These are phyloP conservation scores for Sus cebifrons DNA, from an alignment of 2,797 vertebrate genomes.

Conservation along the genomic window DNA sequence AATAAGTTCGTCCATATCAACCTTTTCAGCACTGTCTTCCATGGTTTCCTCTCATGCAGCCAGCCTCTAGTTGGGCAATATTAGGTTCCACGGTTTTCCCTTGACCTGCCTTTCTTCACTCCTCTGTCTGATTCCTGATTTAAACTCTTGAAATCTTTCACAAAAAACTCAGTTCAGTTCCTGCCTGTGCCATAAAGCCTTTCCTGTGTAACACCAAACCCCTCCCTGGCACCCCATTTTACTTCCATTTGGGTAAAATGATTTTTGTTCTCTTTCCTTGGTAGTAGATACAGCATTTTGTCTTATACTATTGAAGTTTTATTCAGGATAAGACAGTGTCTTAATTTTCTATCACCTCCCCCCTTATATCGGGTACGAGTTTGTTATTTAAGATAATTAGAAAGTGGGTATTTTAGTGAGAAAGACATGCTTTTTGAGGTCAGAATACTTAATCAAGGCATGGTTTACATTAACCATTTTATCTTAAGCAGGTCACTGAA, in stretches of 20 bases:
- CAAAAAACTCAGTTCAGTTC: not conserved
- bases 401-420: not conserved
- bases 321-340: not conserved
- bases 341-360: not conserved
- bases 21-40: not conserved
- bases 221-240: not conserved
- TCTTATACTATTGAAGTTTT: not conserved
- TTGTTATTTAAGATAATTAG: not conserved
- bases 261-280: constrained; percentile 22
- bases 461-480: not conserved
- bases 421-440: not conserved
- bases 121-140: constrained; percentile 34
- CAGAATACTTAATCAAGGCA: not conserved
- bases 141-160: constrained; percentile 35
- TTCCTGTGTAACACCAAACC: not conserved
- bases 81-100: not conserved
- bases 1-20: not conserved
- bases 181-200: not conserved
- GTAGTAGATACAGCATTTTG: not conserved
- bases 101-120: not conserved
- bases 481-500: not conserved
- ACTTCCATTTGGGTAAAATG: not conserved
- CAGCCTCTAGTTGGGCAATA: not conserved
- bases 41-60: not conserved
- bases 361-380: not conserved